phyloP scores from a whole-genome alignment of 2,113 vertebrate genomes.

The Saccopteryx bilineata region DNA sequence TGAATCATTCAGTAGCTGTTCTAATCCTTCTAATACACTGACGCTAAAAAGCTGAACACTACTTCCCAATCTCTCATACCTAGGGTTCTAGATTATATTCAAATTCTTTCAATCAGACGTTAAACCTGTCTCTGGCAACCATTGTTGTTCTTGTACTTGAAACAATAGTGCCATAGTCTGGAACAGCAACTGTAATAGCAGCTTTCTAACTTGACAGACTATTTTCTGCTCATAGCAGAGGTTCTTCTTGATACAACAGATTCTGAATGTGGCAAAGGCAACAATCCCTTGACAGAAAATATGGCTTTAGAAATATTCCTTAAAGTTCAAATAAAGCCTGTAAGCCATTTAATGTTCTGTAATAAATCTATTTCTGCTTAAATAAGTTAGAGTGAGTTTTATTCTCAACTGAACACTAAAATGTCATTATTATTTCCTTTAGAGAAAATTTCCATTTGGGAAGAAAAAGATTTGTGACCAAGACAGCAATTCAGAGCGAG shows the following conservation, averaged over 20 bases:
- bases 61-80: not conserved
- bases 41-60: slow-evolving; percentile 16
- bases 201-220: not conserved
- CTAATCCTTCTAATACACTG: not conserved
- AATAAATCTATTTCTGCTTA: slow-evolving; percentile 41
- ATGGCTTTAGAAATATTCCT: slow-evolving; percentile 28
- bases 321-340: slow-evolving; percentile 3
- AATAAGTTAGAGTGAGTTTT: slow-evolving; percentile 22
- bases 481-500: not conserved
- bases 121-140: not conserved
- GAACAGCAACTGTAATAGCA: not conserved
- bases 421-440: slow-evolving; percentile 46
- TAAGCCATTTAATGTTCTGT: not conserved
- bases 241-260: not conserved
- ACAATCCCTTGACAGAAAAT: not conserved
- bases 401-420: slow-evolving; percentile 12
- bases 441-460: not conserved
- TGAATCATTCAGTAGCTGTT: not conserved
- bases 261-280: slow-evolving; percentile 10
- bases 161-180: not conserved
- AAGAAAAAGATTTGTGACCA: slow-evolving; percentile 18
- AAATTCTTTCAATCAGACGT: not conserved
- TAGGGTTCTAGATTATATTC: not conserved
- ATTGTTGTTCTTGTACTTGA: not conserved
- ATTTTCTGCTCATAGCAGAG: not conserved